These are phyloP conservation scores for Ypsolopha scabrella DNA, from an alignment of 2,888 invertebrate species.

Conservation along the genomic window DNA sequence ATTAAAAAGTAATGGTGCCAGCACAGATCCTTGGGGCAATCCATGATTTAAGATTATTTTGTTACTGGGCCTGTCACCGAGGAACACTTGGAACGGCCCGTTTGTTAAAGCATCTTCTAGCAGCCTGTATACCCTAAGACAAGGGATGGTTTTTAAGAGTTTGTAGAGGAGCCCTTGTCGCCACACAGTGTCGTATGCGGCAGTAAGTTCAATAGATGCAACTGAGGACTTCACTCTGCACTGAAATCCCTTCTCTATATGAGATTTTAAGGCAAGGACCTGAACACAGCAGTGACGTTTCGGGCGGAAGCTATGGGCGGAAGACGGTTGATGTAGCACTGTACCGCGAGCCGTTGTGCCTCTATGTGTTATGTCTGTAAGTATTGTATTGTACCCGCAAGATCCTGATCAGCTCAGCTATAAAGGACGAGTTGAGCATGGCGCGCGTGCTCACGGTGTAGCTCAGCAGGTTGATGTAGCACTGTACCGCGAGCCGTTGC, in stretches of 20 bases:
- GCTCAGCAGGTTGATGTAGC: constrained; percentile 48
- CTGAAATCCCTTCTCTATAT: background rate
- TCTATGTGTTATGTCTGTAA: constrained; percentile 32
- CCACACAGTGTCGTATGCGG: constrained; percentile 5
- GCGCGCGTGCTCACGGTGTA: constrained; percentile 47
- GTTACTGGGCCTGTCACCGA: background rate
- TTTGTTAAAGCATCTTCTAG: background rate
- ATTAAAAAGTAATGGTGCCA: no score
- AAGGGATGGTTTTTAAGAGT: background rate
- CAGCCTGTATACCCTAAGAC: background rate
- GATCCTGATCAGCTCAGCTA: constrained; percentile 45
- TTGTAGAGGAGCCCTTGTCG: constrained; percentile 3
- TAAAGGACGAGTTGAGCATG: constrained; percentile 48
- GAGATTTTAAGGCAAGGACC: no score
- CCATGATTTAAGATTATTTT: background rate
- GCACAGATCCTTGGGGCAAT: constrained; percentile 2
- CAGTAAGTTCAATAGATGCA: no score
- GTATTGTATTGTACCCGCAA: constrained; percentile 26
- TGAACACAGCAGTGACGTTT: no score
- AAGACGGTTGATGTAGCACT: constrained; percentile 57
- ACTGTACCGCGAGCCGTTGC: constrained; percentile 50
- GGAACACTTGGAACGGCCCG: background rate
- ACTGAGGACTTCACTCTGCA: background rate
- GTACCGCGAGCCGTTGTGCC: constrained; percentile 50
- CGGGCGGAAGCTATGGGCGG: no score